Evolutionary conservation across 2,888 invertebrate genomes (phyloP).

Genomic region (Calameuta idolon): DNA sequence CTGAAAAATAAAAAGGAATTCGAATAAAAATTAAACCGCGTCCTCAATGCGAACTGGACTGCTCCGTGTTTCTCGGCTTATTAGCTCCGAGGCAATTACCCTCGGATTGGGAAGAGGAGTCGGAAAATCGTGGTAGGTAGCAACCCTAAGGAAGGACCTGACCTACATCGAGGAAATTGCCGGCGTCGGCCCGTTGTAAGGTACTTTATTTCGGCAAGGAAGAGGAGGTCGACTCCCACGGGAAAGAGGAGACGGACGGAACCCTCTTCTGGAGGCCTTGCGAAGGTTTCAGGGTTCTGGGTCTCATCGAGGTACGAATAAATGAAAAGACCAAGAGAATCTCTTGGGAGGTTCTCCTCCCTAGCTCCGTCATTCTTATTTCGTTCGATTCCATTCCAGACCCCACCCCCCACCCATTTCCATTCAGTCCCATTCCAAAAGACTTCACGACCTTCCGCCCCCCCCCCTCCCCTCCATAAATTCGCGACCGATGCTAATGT

Average conservation of each 20-base stretch:
- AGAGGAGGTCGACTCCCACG: neutral
- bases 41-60: neutral
- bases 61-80: constrained; percentile 39
- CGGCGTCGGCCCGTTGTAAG: neutral
- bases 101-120: constrained; percentile 31
- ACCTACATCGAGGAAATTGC: neutral
- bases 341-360: neutral
- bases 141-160: neutral
- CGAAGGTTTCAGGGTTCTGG: neutral
- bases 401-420: neutral
- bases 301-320: neutral
- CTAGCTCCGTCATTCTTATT: neutral
- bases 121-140: neutral
- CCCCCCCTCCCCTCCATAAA: neutral
- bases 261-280: neutral
- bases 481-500: neutral
- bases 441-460: neutral
- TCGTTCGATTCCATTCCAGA: neutral
- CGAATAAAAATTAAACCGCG: neutral
- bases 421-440: neutral
- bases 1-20: neutral
- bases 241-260: neutral
- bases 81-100: constrained; percentile 38
- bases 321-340: neutral
- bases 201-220: neutral